Conservation (phyloP, 37 sponge, comb jelly and placozoan species). For the Oopsacas minuta region DNA sequence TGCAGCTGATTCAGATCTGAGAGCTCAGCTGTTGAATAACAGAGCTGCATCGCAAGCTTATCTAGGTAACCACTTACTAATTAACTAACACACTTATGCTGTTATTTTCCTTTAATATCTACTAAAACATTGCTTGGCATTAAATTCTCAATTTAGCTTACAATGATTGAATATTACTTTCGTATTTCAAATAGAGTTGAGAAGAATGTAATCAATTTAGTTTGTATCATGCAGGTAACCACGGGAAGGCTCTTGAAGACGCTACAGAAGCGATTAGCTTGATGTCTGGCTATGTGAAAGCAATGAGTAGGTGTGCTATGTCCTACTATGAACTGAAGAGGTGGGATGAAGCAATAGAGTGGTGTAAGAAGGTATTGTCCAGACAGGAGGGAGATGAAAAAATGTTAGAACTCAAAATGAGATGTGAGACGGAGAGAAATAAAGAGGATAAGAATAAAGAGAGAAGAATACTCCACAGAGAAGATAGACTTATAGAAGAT, state of each 20-base stretch:
- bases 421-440: slow-evolving; percentile 41
- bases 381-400: slow-evolving; percentile 21
- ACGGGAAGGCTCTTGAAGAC: slow-evolving; percentile 53
- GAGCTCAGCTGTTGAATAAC: slow-evolving; percentile 59
- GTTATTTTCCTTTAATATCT: no score
- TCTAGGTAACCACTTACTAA: slow-evolving; percentile 37
- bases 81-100: no score
- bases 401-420: slow-evolving; percentile 31
- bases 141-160: no score
- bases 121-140: no score
- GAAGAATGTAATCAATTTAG: no score
- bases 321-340: slow-evolving; percentile 32
- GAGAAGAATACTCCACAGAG: slow-evolving; percentile 12
- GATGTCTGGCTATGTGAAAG: slow-evolving; percentile 60
- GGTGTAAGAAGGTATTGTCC: slow-evolving; percentile 60
- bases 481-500: slow-evolving; percentile 16
- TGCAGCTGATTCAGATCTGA: slow-evolving; percentile 25
- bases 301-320: slow-evolving; percentile 50
- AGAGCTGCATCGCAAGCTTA: slow-evolving; percentile 63
- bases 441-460: slow-evolving; percentile 22
- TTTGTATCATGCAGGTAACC: slow-evolving; percentile 56
- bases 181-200: no score
- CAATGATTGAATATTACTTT: no score
- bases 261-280: slow-evolving; percentile 36
- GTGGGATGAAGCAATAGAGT: slow-evolving; percentile 45